phyloP scores from a whole-genome alignment of 2,113 vertebrate species.

The Lasiurus borealis region DNA sequence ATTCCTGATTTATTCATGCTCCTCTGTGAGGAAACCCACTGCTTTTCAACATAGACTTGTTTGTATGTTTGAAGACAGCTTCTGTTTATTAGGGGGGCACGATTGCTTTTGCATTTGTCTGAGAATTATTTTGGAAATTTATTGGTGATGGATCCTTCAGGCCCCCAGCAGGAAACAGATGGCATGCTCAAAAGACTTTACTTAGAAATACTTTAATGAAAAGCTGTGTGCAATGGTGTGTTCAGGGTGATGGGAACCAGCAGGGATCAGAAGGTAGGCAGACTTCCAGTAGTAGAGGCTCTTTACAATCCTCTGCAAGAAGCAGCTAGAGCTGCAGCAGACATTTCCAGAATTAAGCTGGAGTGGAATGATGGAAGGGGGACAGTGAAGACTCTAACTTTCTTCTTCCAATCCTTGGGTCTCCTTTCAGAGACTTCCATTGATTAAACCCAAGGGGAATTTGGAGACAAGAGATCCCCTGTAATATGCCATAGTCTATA shows the following conservation, averaged over 20 bases:
- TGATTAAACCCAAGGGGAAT: background rate
- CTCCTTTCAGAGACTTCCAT: background rate
- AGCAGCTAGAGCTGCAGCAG: background rate
- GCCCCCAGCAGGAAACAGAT: background rate
- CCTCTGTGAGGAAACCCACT: background rate
- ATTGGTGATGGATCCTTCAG: background rate
- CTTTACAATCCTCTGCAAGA: background rate
- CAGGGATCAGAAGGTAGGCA: background rate
- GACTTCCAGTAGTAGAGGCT: background rate
- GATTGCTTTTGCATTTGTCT: conserved; percentile 47
- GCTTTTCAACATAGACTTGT: conserved; percentile 39
- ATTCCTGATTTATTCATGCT: conserved; percentile 65
- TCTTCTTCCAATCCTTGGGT: background rate
- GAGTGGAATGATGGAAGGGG: background rate
- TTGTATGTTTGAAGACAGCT: conserved; percentile 35
- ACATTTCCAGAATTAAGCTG: background rate
- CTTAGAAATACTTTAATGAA: conserved; percentile 35
- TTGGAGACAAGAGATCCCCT: background rate
- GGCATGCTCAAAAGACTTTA: background rate
- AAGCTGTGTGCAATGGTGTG: background rate
- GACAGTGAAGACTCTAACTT: background rate
- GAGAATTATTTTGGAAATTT: conserved; percentile 42
- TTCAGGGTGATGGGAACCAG: background rate
- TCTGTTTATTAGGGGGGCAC: background rate
- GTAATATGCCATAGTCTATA: background rate